Conservation (phyloP, 2,888 invertebrate species). For the Apodemia mormo region DNA sequence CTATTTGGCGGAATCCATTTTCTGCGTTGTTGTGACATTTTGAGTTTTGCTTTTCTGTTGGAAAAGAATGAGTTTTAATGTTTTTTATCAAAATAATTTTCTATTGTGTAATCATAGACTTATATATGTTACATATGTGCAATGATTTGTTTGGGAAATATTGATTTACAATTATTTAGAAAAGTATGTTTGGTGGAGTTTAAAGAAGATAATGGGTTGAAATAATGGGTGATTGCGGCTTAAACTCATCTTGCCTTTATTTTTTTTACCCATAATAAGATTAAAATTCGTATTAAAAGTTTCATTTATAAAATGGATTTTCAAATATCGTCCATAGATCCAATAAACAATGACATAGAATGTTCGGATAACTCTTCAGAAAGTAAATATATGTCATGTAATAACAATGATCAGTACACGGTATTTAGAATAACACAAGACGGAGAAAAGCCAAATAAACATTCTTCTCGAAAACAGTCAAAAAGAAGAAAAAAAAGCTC, state of each 20-base stretch:
- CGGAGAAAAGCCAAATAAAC: constrained; percentile 85
- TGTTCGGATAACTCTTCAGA: constrained; percentile 67
- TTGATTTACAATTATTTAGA: constrained; percentile 30
- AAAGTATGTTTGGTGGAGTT: constrained; percentile 39
- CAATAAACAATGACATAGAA: constrained; percentile 61
- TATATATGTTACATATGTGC: not conserved
- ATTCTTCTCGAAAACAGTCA: constrained; percentile 86
- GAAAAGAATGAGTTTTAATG: constrained; percentile 51
- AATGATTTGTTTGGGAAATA: constrained; percentile 26
- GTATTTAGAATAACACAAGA: constrained; percentile 74
- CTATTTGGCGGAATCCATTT: constrained; percentile 70
- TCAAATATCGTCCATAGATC: constrained; percentile 60
- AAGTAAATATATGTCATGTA: constrained; percentile 63
- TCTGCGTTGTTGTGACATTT: constrained; percentile 82
- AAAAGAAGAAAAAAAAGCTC: constrained; percentile 91
- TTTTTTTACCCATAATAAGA: constrained; percentile 35
- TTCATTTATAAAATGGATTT: constrained; percentile 62
- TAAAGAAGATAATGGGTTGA: constrained; percentile 73
- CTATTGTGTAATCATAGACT: constrained; percentile 7
- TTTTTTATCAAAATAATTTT: constrained; percentile 33
- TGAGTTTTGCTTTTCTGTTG: constrained; percentile 54
- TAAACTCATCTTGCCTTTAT: constrained; percentile 52
- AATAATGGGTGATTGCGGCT: constrained; percentile 70
- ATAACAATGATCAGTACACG: constrained; percentile 69
- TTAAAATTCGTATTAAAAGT: not conserved